Percentiles rank a stretch among this genome's conserved stretches.
Evolutionary conservation across 2,113 vertebrate genomes (phyloP).

Genomic region (Desmodus rotundus): DNA sequence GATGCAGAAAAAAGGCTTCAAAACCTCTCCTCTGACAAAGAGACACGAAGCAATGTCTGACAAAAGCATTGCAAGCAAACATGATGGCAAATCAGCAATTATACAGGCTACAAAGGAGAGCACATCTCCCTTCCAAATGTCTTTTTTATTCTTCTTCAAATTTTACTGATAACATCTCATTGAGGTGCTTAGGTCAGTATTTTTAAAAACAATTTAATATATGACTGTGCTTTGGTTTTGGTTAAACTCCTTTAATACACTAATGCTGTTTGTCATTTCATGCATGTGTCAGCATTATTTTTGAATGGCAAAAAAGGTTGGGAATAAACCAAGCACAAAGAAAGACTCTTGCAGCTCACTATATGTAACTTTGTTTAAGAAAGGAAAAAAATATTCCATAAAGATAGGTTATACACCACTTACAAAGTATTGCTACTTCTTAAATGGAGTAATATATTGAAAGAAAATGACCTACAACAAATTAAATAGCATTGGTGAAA

Average conservation of each 20-base stretch:
- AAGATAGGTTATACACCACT: constrained; percentile 52
- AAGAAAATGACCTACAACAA: background rate
- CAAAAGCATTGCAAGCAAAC: constrained; percentile 80
- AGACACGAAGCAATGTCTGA: constrained; percentile 76
- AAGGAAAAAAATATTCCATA: constrained; percentile 38
- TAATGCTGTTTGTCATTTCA: constrained; percentile 86
- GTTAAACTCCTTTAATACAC: constrained; percentile 84
- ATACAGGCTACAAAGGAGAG: constrained; percentile 79
- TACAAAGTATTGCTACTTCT: constrained; percentile 30
- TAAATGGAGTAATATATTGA: background rate
- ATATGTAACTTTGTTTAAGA: constrained; percentile 53
- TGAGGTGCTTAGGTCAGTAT: constrained; percentile 88
- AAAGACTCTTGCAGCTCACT: constrained; percentile 79
- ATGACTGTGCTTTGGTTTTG: constrained; percentile 80
- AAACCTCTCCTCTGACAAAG: constrained; percentile 79
- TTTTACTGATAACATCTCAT: constrained; percentile 82
- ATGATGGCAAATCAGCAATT: constrained; percentile 86
- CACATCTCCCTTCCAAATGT: constrained; percentile 77
- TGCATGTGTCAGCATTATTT: constrained; percentile 84
- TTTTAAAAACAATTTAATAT: constrained; percentile 88
- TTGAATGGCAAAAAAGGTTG: constrained; percentile 84
- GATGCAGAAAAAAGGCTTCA: constrained; percentile 64
- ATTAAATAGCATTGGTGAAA: background rate
- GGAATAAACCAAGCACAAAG: constrained; percentile 79
- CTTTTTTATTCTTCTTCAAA: constrained; percentile 69